Base-by-base conservation (phyloP, 64 coral and sea anemone genomes). In the Actinia tenebrosa region DNA sequence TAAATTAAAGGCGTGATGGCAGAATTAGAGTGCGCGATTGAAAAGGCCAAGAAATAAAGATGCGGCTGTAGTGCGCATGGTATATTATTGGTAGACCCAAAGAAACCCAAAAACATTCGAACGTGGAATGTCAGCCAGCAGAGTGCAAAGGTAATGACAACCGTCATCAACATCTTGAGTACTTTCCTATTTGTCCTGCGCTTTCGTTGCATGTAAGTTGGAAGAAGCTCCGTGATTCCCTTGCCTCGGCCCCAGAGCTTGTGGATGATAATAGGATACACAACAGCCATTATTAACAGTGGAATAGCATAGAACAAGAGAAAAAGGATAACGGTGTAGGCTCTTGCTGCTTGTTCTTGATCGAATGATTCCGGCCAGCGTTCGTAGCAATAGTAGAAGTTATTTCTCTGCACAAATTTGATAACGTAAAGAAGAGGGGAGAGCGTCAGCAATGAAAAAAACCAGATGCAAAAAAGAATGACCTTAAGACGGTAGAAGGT, bases 61-160 rank as follows among this genome's bases (percentile, higher is more conserved):
- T 85, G 83, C 0, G 83, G 83, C 15, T 85, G 11, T 62, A 85
- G 17, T 61, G 52, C 27, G 15, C 83, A 85, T 0, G 83, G 83
- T 20, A 85, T 85, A 44, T 85, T 85, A 26, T 85, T 85, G 3
- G 83, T 23, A 7, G 18, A 52, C 2, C 83, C 83, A 45, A 85
- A 85, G 16, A 85, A 85, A 61, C 83, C 83, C 56, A 91, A 66
- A 47, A 91, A 91, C 56, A 91, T 47, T 15, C 72, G 71, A 43
- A 87, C 90, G 46, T 91, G 75, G 3, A 87, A 86, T 14, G 90
- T 86, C 25, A 91, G 78, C 90, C 90, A 91, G 44, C 90, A 91
- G 44, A 91, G 44, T 16, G 90, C 90, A 83, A 91, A 91, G 2
- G 43, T 86, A 37, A 87, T 62, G 20, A 87, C 90, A 17, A 86